Evolutionary conservation across 2,113 vertebrate genomes (phyloP), one percentile per base, ranked within the genome.

Genomic region (Pangasianodon hypophthalmus): DNA sequence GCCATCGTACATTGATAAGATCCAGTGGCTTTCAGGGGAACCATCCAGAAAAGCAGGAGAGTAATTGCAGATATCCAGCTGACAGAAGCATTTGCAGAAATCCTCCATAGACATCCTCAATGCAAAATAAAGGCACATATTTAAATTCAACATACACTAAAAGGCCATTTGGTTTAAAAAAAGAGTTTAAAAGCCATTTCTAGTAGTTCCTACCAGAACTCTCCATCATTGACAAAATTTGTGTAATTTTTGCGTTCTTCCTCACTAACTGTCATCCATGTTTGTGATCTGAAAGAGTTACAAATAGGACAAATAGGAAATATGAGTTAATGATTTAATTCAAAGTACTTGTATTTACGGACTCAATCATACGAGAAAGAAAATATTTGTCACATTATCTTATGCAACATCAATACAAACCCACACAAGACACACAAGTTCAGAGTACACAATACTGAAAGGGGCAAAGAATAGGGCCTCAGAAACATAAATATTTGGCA

Each of bases 151-250:
- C 37, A 84, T 44, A 6, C 24, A 62, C 2, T 83, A 44, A n/a
- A 60, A 52, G 37, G 21, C 58, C 21, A 32, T 64, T 77, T 32
- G 75, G 10, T 73, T 86, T 37, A 14, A 48, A 62, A 16, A 56
- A 21, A 71, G n/a, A 21, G 4, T 84, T 41, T 60, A 6, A 41
- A 58, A 62, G 41, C 0, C 1, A 83, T 37, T 60, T 58, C 1
- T 24, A 21, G 19, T 84, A 56, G 5, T n/a, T 92, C 87, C 62
- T 93, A 96, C 96, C 96, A 96, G 90, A 96, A 96, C 89, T 96
- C 95, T 16, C 96, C 95, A 89, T 96, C 91, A 0, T 96, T 86
- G 14, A 1, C 56, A 37, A 93, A 90, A 48, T 81, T 50, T 0
- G 56, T 91, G 44, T 91, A 95, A 10, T 0, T 48, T 0, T 88